Base-by-base conservation (phyloP, 2,113 vertebrate species). In the Hipposideros armiger region DNA sequence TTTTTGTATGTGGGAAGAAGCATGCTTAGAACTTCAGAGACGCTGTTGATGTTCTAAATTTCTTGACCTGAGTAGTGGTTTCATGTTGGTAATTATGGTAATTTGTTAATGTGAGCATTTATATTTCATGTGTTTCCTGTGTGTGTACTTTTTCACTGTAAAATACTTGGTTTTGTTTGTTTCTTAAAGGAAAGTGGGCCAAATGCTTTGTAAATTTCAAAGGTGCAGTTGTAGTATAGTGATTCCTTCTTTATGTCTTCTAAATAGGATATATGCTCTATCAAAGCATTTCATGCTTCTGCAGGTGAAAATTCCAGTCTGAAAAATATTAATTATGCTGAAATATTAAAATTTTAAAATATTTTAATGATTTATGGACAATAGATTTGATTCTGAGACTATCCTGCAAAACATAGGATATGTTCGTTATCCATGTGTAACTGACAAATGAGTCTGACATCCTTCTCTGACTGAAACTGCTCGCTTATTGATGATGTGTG, bases 371-470 rank as follows among this genome's bases (percentile, higher is more conserved):
- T 74, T 77, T 78, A 60, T n/a, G 52, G n/a, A 67, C 32, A 52
- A 56, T 82, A 67, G 81, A 58, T 73, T 80, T 73, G 11, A 67
- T 81, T 81, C 81, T 60, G 15, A 96, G 84, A 74, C 28, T 50
- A 50, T 42, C 8, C 36, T 15, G 5, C 8, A 13, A 64, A 89
- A 91, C 54, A 42, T 7, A 74, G n/a, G 9, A n/a, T 80, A 42
- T 28, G 16, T 83, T 91, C 47, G 52, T 45, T 22, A 91, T 40
- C 20, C 36, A 40, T 40, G 24, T 40, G 22, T 30, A 87, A 82
- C 7, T 42, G 26, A 87, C 2, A 74, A 30, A 45, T 54, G n/a
- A 60, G 7, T 62, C 72, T 82, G 22, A 6, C 30, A 28, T 91
- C 4, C 30, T 78, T 64, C 32, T 91, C 4, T 83, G 50, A 13